Base-by-base conservation (phyloP, 2,113 vertebrate genomes). In the Rhegmatorhina hoffmannsi region DNA sequence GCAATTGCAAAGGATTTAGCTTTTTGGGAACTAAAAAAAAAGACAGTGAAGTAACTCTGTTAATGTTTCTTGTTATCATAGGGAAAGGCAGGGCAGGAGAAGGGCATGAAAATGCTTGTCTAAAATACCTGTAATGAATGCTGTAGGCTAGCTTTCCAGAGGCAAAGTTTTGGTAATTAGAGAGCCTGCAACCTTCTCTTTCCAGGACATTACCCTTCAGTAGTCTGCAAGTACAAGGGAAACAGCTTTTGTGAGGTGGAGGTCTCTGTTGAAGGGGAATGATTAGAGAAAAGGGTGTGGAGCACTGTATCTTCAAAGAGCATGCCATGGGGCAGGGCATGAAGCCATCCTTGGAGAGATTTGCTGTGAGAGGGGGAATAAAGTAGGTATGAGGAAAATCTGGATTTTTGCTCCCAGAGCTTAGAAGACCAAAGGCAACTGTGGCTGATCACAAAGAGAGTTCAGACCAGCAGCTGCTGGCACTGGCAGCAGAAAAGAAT, bases 71-170 rank as follows among this genome's bases (percentile, higher is more conserved):
- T 59, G 26, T 90, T 84, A 46, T 17, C 19, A 26, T 3, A 55
- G 7, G 43, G n/a, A 25, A 59, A 85, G 10, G 31, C 29, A 89
- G 15, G 17, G 40, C 17, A 63, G 44, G 44, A 70, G 40, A 80
- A 70, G 21, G 56, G 24, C 95, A 80, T 83, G 91, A 94, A 90
- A 87, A 62, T 84, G 9, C 90, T 90, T 94, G 84, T 77, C 72
- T 94, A 10, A 83, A 83, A 85, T 64, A 75, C 17, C 20, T 78
- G 40, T 44, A 72, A 2, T 21, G 25, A 79, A 33, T 53, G 11
- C 36, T 87, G 74, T 63, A 77, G 67, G 78, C 43, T 94, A 50
- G 62, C 20, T 80, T 87, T 47, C 78, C 79, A 76, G 52, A 25
- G 64, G 63, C 60, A 74, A 47, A 77, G 12, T 70, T 87, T 87